Evolutionary conservation across 1,140 invertebrate species (phyloP).

Genomic region (Euura saliciscinereae): DNA sequence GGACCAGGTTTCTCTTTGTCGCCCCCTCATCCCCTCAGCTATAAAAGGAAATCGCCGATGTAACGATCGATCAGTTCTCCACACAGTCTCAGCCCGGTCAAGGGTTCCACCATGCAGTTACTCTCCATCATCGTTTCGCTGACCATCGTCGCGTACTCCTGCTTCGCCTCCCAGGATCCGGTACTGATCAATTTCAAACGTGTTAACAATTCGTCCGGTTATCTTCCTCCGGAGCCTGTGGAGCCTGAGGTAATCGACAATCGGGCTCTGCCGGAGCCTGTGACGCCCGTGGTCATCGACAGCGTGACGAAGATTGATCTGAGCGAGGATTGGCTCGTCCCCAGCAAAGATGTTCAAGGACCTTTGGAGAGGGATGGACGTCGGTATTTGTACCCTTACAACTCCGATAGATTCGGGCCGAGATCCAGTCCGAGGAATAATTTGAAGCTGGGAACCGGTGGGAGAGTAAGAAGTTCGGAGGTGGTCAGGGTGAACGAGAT

Average conservation of each 20-base stretch:
- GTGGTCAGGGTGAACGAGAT: conserved; percentile 31
- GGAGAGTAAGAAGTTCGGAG: conserved; percentile 15
- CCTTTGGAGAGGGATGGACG: conserved; percentile 17
- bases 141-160: background rate
- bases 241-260: conserved; percentile 42
- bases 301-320: conserved; percentile 10
- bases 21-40: background rate
- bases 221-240: conserved; percentile 33
- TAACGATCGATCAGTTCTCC: background rate
- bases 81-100: background rate
- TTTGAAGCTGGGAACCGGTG: background rate
- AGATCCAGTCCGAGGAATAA: background rate
- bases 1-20: too few species aligned
- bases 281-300: conserved; percentile 8
- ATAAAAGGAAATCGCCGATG: background rate
- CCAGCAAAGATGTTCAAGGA: conserved; percentile 19
- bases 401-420: background rate
- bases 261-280: conserved; percentile 26
- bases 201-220: conserved; percentile 25
- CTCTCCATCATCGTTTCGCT: too few species aligned
- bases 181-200: conserved; percentile 35
- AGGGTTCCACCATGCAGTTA: too few species aligned
- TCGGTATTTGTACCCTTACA: background rate
- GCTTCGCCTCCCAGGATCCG: conserved; percentile 18
- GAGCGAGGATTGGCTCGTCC: conserved; percentile 6